Evolutionary conservation across 2,113 vertebrate genomes (phyloP).

Genomic region (Cettia cetti): DNA sequence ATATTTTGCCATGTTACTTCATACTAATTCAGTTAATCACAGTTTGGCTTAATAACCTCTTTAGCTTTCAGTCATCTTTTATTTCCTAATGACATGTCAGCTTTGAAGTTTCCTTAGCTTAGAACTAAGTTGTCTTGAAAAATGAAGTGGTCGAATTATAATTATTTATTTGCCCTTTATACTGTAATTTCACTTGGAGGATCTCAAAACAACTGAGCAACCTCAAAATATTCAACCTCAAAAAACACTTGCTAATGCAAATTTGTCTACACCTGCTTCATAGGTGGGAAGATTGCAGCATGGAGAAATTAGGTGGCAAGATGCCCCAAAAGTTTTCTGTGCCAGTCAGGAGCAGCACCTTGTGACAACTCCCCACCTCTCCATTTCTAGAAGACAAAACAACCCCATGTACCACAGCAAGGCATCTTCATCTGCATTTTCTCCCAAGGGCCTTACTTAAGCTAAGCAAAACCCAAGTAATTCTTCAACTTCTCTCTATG

Average conservation of each 20-base stretch:
- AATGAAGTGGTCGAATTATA: neutral
- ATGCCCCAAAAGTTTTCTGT: neutral
- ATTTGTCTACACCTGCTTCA: neutral
- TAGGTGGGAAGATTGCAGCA: neutral
- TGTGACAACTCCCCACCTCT: neutral
- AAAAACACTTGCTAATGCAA: neutral
- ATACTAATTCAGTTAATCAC: slow-evolving; percentile 22
- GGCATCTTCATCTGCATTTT: neutral
- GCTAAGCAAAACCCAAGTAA: neutral
- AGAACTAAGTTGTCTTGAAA: neutral
- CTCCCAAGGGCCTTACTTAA: neutral
- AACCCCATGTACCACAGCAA: neutral
- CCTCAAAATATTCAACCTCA: neutral
- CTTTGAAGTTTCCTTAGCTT: neutral
- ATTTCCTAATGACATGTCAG: neutral
- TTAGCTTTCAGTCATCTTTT: neutral
- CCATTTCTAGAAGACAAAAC: neutral
- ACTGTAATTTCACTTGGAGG: neutral
- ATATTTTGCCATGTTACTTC: neutral
- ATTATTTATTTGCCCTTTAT: neutral
- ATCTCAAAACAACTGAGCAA: neutral
- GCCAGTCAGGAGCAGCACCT: neutral
- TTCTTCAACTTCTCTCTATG: neutral
- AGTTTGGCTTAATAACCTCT: neutral
- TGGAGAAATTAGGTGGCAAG: neutral